phyloP scores from a whole-genome alignment of 2,888 invertebrate genomes.

The Rosalia funebris region DNA sequence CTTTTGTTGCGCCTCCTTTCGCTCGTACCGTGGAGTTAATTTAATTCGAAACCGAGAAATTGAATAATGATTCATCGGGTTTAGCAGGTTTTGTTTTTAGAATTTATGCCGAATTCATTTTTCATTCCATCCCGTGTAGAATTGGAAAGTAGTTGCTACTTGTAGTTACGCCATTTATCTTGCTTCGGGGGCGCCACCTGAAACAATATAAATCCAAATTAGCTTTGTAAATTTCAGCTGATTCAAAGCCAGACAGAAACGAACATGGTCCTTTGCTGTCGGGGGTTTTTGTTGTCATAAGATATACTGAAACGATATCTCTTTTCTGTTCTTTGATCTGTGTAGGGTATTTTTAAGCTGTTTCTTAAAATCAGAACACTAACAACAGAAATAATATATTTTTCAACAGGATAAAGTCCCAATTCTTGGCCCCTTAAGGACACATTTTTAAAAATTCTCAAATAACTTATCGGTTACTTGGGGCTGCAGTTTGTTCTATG shows the following conservation, averaged over 20 bases:
- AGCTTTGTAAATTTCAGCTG: constrained; percentile 10
- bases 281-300: too few species aligned
- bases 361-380: too few species aligned
- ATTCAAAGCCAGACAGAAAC: not conserved
- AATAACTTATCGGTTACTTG: too few species aligned
- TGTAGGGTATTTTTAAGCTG: too few species aligned
- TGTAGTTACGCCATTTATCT: constrained; percentile 17
- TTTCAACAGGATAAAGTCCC: too few species aligned
- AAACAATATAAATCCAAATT: constrained; percentile 18
- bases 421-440: too few species aligned
- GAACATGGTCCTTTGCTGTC: not conserved
- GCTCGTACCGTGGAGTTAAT: constrained; percentile 35
- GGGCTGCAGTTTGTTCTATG: too few species aligned
- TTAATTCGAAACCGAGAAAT: constrained; percentile 43
- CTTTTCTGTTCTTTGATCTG: too few species aligned
- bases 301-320: too few species aligned
- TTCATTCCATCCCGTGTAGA: constrained; percentile 31
- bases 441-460: too few species aligned
- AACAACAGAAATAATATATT: too few species aligned
- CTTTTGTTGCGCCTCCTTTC: constrained; percentile 25
- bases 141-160: constrained; percentile 22
- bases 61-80: constrained; percentile 46
- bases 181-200: constrained; percentile 20
- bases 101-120: constrained; percentile 43
- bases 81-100: constrained; percentile 39